Conservation (phyloP, 2,797 vertebrate species). For the Tolypeutes matacus region DNA sequence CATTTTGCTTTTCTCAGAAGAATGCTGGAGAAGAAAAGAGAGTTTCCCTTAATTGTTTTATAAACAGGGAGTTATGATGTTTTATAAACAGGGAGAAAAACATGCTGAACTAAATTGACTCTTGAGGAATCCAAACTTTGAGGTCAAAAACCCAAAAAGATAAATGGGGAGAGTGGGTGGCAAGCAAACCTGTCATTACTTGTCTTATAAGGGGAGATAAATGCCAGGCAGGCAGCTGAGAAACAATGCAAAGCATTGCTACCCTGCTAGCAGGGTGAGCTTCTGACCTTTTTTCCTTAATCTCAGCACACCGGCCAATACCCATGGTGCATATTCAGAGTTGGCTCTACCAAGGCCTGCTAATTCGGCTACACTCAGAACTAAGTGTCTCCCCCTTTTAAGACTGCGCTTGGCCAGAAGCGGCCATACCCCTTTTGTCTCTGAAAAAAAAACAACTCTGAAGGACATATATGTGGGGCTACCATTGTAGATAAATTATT, state of each 20-base stretch:
- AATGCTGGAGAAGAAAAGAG: not conserved
- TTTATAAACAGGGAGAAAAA: not conserved
- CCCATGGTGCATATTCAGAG: not conserved
- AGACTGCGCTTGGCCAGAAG: not conserved
- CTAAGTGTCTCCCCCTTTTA: not conserved
- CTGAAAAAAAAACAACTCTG: not conserved
- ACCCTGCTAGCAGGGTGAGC: not conserved
- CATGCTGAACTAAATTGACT: not conserved
- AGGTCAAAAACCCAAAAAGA: not conserved
- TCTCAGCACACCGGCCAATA: not conserved
- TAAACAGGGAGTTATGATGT: not conserved
- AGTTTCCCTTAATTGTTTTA: not conserved
- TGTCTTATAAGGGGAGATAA: not conserved
- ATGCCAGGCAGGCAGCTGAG: not conserved
- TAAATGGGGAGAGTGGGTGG: not conserved
- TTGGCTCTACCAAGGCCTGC: not conserved
- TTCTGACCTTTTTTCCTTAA: not conserved
- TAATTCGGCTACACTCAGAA: not conserved
- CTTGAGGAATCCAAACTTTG: not conserved
- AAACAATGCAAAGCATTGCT: not conserved
- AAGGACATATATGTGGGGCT: not conserved
- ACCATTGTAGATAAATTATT: not conserved
- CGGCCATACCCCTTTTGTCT: not conserved
- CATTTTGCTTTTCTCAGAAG: conserved; percentile 6
- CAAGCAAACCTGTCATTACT: not conserved